Percentiles rank a stretch among this genome's conserved stretches.
These are phyloP conservation scores for Cerastis rubricosa DNA, from an alignment of 2,888 invertebrate genomes.

Conservation along the genomic window DNA sequence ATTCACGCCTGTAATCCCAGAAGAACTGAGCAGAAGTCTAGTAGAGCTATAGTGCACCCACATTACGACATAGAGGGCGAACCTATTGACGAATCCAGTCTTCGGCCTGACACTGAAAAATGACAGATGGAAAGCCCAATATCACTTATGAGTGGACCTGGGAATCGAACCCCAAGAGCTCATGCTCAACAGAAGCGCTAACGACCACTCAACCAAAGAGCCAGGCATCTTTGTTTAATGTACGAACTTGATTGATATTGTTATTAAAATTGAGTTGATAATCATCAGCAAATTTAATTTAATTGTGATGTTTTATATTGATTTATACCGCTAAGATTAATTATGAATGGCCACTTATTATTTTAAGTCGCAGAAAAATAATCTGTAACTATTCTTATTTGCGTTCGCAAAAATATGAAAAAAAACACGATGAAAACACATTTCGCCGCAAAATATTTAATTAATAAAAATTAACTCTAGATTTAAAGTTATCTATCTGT, in stretches of 20 bases:
- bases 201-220: not conserved
- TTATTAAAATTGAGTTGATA: not conserved
- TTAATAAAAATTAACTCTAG: not conserved
- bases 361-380: not conserved
- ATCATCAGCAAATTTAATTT: constrained; percentile 15
- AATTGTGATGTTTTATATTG: constrained; percentile 18
- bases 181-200: not conserved
- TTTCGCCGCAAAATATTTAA: constrained; percentile 1
- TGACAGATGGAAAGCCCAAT: not conserved
- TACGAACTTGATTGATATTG: not conserved
- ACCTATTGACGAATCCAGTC: not conserved
- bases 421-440: constrained; percentile 3
- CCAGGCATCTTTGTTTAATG: not conserved
- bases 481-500: not conserved
- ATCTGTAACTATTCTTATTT: not conserved
- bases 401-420: not conserved
- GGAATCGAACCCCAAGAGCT: not conserved
- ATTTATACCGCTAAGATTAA: not conserved
- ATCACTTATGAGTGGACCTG: not conserved
- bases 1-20: not conserved
- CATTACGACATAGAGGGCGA: not conserved
- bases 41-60: not conserved
- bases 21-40: not conserved
- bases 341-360: not conserved
- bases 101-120: not conserved